These are phyloP conservation scores for Oreonectes daqikongensis DNA, from an alignment of 2,797 vertebrate genomes.

Conservation along the genomic window DNA sequence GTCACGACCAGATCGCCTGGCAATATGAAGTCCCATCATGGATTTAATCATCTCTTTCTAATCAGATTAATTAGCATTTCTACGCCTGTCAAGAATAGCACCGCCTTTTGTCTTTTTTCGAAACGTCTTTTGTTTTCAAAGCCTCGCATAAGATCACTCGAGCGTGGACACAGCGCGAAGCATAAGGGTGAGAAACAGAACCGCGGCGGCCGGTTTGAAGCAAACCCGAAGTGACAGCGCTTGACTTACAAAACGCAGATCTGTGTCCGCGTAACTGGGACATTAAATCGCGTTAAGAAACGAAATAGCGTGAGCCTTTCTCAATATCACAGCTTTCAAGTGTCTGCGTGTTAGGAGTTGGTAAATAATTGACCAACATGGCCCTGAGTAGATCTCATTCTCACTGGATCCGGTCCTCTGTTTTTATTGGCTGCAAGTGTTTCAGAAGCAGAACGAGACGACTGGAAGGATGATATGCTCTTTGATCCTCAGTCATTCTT, in stretches of 20 bases:
- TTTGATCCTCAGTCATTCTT: slow-evolving; percentile 78
- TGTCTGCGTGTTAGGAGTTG: slow-evolving; percentile 55
- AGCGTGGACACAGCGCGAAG: slow-evolving; percentile 44
- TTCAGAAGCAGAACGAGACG: slow-evolving; percentile 44
- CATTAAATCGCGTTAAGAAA: slow-evolving; percentile 59
- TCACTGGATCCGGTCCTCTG: slow-evolving; percentile 68
- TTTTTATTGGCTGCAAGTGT: slow-evolving; percentile 74
- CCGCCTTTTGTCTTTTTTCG: slow-evolving; percentile 25
- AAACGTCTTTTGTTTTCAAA: slow-evolving; percentile 49
- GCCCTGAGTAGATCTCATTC: slow-evolving; percentile 78
- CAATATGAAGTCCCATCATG: slow-evolving; percentile 64
- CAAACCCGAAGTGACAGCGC: slow-evolving; percentile 67
- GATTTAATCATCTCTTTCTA: slow-evolving; percentile 73
- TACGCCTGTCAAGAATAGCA: slow-evolving; percentile 64
- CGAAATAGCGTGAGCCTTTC: slow-evolving; percentile 31
- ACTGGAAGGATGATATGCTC: slow-evolving; percentile 75
- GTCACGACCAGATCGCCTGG: slow-evolving; percentile 47
- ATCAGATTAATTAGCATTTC: slow-evolving; percentile 76
- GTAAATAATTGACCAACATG: slow-evolving; percentile 82
- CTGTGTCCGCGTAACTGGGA: slow-evolving; percentile 71
- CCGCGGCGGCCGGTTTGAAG: slow-evolving; percentile 49
- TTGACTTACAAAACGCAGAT: slow-evolving; percentile 61
- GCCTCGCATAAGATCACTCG: slow-evolving; percentile 44
- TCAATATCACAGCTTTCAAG: slow-evolving; percentile 42
- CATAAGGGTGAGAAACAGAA: slow-evolving; percentile 37